Evolutionary conservation across 2,888 invertebrate genomes (phyloP).

Genomic region (Thalpophila matura): DNA sequence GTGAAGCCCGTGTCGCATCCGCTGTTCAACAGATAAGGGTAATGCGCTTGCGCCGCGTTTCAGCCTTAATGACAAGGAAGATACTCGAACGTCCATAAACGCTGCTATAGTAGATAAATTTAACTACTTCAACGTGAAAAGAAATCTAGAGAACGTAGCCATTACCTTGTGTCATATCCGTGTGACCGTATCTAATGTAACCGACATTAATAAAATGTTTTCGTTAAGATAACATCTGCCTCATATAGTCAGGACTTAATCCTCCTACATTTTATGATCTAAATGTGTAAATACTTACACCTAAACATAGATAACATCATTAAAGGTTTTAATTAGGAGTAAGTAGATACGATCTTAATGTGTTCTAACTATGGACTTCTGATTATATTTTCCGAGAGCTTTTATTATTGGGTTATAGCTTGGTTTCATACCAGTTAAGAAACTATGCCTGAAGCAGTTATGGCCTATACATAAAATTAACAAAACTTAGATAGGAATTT

Average conservation of each 20-base stretch:
- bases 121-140: slow-evolving; percentile 46
- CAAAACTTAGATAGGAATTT: neutral
- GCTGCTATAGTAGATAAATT: slow-evolving; percentile 30
- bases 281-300: slow-evolving; percentile 13
- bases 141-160: slow-evolving; percentile 50
- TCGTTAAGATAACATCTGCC: slow-evolving; percentile 35
- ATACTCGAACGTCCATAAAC: slow-evolving; percentile 35
- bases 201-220: slow-evolving; percentile 28
- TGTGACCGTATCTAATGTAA: slow-evolving; percentile 46
- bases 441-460: neutral
- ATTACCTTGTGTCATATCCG: slow-evolving; percentile 54
- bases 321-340: slow-evolving; percentile 33
- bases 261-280: slow-evolving; percentile 11
- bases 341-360: slow-evolving; percentile 33
- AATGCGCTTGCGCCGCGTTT: slow-evolving; percentile 48
- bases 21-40: slow-evolving; percentile 65
- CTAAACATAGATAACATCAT: slow-evolving; percentile 4
- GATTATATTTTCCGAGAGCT: neutral
- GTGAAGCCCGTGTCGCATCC: slow-evolving; percentile 67
- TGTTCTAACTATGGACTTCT: slow-evolving; percentile 9
- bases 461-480: neutral
- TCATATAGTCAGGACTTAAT: slow-evolving; percentile 27
- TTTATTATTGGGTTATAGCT: slow-evolving; percentile 8
- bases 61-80: slow-evolving; percentile 42
- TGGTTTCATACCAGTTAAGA: slow-evolving; percentile 22